Conservation (phyloP, 2,113 vertebrate genomes). For the Drymodes brunneopygia region DNA sequence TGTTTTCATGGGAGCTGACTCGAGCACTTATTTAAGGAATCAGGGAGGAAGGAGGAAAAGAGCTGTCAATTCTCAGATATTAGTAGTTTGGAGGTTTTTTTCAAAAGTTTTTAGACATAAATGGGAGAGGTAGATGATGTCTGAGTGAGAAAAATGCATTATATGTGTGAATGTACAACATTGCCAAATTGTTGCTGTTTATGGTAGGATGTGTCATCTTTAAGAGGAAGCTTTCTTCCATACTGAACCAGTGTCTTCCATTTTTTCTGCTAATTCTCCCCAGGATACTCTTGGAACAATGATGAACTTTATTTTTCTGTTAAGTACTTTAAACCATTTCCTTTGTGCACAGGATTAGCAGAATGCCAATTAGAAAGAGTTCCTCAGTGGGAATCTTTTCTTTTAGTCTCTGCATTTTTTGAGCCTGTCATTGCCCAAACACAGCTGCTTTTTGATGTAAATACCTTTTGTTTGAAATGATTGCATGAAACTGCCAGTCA, state of each 20-base stretch:
- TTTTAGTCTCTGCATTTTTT: not conserved
- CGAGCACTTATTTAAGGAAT: not conserved
- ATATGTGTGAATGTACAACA: not conserved
- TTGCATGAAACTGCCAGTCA: not conserved
- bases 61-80: not conserved
- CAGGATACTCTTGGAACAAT: not conserved
- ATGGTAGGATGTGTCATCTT: not conserved
- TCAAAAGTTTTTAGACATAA: not conserved
- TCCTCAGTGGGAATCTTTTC: not conserved
- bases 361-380: not conserved
- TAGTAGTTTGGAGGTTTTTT: not conserved
- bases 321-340: not conserved
- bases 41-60: not conserved
- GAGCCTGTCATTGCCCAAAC: not conserved
- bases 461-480: not conserved
- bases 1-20: not conserved
- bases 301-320: constrained; percentile 7
- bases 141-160: not conserved
- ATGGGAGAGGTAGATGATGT: not conserved
- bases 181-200: not conserved
- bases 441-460: not conserved
- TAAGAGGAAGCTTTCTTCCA: not conserved
- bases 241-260: not conserved
- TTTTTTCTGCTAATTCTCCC: not conserved
- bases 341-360: not conserved